These are phyloP conservation scores for Lucinisca nassula DNA, from an alignment of 2,888 invertebrate species.

Conservation along the genomic window DNA sequence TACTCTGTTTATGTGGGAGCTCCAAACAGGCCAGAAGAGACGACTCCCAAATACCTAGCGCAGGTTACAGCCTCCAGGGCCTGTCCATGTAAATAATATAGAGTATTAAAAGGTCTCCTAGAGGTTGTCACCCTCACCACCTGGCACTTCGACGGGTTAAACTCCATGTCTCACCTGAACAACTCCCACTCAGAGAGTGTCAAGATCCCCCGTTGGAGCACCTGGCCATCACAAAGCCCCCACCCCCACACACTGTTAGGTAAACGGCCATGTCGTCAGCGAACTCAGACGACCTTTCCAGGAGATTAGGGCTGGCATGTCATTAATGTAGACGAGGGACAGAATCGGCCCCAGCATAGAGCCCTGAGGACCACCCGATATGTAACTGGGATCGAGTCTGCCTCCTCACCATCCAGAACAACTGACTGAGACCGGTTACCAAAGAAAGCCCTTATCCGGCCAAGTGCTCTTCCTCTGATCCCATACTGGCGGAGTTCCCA, in stretches of 20 bases:
- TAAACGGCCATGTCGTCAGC: constrained; percentile 3
- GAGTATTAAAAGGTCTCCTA: background rate
- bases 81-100: background rate
- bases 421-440: constrained; percentile 2
- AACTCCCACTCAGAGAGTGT: background rate
- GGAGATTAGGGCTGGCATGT: background rate
- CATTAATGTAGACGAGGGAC: constrained; percentile 4
- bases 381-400: background rate
- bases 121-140: background rate
- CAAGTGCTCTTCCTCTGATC: background rate
- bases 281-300: background rate
- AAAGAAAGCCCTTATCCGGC: background rate
- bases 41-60: background rate
- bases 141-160: no score
- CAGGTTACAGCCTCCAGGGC: background rate
- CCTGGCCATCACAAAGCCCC: background rate
- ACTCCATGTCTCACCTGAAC: no score
- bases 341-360: background rate
- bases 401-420: background rate
- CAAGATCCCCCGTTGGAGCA: background rate
- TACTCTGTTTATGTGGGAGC: background rate
- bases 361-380: background rate
- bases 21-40: no score
- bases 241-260: background rate
- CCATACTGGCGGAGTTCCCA: background rate